Conservation (phyloP, 2,797 vertebrate genomes). For the Eupleurogrammus muticus region DNA sequence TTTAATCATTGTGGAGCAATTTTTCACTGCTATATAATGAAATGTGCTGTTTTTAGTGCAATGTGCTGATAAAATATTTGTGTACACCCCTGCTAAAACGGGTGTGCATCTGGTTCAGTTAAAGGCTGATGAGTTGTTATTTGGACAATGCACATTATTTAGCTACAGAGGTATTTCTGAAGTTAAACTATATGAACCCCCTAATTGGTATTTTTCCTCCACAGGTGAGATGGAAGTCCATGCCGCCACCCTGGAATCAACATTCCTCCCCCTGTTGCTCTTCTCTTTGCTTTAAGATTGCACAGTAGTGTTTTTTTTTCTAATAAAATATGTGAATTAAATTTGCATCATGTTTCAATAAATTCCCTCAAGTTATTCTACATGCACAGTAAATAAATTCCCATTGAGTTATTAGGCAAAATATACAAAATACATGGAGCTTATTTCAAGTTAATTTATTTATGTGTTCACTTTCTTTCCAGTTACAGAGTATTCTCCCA, state of each 20-base stretch:
- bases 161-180: no score
- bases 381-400: background rate
- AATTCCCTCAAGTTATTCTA: background rate
- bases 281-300: conserved; percentile 43
- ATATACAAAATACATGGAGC: background rate
- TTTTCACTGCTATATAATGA: background rate
- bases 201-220: background rate
- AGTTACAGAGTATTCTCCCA: conserved; percentile 30
- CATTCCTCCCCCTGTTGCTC: conserved; percentile 54
- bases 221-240: conserved; percentile 55
- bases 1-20: background rate
- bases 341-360: conserved; percentile 2
- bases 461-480: conserved; percentile 27
- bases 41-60: background rate
- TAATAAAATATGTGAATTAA: conserved; percentile 68
- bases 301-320: conserved; percentile 70
- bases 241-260: conserved; percentile 46
- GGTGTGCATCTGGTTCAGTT: background rate
- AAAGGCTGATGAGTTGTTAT: no score
- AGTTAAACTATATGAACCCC: background rate
- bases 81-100: no score
- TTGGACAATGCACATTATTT: no score
- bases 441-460: conserved; percentile 30
- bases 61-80: no score
- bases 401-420: background rate